Percentiles rank a stretch among this genome's conserved stretches.
phyloP scores from a whole-genome alignment of 2,113 vertebrate genomes.

The Neolamprologus tretocephalus region DNA sequence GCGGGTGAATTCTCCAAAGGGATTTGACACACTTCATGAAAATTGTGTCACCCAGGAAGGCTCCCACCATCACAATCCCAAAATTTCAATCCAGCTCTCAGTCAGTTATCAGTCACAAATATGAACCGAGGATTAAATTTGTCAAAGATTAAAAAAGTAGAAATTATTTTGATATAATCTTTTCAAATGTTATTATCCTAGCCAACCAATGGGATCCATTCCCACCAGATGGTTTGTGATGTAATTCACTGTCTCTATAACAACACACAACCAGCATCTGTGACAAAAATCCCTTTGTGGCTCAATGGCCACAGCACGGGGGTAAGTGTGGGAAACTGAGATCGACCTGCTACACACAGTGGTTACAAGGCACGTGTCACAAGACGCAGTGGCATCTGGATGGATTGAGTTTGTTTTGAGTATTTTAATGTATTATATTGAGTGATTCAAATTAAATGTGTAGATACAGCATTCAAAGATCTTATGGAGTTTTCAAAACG shows the following conservation, averaged over 20 bases:
- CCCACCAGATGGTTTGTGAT: slow-evolving; percentile 27
- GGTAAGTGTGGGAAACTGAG: slow-evolving; percentile 46
- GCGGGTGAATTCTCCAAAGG: not conserved
- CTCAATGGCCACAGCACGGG: not conserved
- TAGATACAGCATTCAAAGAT: not conserved
- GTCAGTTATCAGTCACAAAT: not conserved
- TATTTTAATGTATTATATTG: not conserved
- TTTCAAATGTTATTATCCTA: not conserved
- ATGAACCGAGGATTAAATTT: not conserved
- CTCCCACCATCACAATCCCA: not conserved
- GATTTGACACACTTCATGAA: not conserved
- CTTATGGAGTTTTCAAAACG: not conserved
- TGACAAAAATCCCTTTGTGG: slow-evolving; percentile 39
- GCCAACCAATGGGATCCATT: not conserved
- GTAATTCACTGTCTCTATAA: slow-evolving; percentile 2
- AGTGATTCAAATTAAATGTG: not conserved
- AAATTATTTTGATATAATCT: not conserved
- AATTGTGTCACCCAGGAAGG: not conserved
- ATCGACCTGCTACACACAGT: slow-evolving; percentile 9
- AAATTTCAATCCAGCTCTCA: not conserved
- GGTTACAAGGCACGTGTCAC: not conserved
- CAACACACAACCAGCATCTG: not conserved
- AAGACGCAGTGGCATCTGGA: not conserved
- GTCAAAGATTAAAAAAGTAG: not conserved
- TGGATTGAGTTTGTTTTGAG: not conserved